phyloP scores from a whole-genome alignment of 2,888 invertebrate genomes.

The Gari tellinella region DNA sequence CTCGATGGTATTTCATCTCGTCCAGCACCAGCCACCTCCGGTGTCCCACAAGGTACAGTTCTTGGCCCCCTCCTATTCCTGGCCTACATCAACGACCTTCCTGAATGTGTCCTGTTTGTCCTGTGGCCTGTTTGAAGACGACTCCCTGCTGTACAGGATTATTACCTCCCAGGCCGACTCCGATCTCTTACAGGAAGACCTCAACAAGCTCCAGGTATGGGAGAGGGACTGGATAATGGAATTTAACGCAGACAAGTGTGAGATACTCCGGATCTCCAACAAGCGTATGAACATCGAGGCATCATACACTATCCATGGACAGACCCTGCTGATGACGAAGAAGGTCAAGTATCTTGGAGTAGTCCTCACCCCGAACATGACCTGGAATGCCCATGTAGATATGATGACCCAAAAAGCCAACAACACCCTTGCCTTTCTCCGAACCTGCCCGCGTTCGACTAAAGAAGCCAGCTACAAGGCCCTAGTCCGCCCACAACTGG shows the following conservation, averaged over 20 bases:
- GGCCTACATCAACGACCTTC: too few relatives aligned
- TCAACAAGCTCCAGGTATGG: constrained; percentile 6
- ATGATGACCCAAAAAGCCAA: neutral
- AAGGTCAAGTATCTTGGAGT: constrained; percentile 10
- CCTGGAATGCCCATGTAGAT: constrained; percentile 12
- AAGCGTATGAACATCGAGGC: constrained; percentile 5
- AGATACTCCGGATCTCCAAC: constrained; percentile 5
- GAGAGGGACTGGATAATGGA: constrained; percentile 10
- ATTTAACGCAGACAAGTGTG: constrained; percentile 19
- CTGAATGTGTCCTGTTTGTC: too few relatives aligned
- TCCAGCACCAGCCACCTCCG: neutral
- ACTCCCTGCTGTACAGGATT: constrained; percentile 4
- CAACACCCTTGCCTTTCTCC: constrained; percentile 5
- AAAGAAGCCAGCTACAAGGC: constrained; percentile 12
- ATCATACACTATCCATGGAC: constrained; percentile 9
- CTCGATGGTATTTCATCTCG: constrained; percentile 1
- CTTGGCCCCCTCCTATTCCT: too few relatives aligned
- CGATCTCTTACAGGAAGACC: constrained; percentile 3
- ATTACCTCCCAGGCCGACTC: constrained; percentile 4
- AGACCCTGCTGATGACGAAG: constrained; percentile 1
- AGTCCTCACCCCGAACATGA: too few relatives aligned
- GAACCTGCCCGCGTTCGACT: constrained; percentile 5
- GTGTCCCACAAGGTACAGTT: too few relatives aligned
- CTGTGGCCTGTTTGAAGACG: constrained; percentile 16
- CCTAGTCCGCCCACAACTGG: constrained; percentile 17